These are phyloP conservation scores for Glossosoma conforme DNA, from an alignment of 1,140 invertebrate genomes.

Conservation along the genomic window DNA sequence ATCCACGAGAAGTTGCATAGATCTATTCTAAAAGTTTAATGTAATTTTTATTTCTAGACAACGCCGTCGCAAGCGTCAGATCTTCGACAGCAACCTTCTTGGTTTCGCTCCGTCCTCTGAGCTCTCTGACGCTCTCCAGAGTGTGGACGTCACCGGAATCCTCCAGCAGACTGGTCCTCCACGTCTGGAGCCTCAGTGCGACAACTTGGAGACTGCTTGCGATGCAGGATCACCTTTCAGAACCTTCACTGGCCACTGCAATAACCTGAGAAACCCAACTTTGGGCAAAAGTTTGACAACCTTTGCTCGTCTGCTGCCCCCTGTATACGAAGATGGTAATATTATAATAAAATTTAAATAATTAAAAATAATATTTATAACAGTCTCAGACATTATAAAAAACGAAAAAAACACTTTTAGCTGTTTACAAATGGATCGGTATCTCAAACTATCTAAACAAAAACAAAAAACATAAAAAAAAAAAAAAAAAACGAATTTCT, in stretches of 20 bases:
- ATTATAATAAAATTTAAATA: too few species aligned
- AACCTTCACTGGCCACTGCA: conserved; percentile 82
- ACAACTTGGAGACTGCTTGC: conserved; percentile 64
- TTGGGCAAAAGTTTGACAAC: conserved; percentile 81
- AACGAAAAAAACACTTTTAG: not conserved
- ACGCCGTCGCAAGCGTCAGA: conserved; percentile 61
- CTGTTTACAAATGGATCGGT: too few species aligned
- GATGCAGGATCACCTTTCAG: conserved; percentile 77
- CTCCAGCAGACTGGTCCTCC: conserved; percentile 45
- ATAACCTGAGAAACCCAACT: conserved; percentile 82
- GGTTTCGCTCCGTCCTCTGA: conserved; percentile 62
- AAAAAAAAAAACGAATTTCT: too few species aligned
- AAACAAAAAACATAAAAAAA: too few species aligned
- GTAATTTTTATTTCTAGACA: conserved; percentile 33
- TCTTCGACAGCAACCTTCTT: conserved; percentile 64
- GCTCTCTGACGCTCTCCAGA: conserved; percentile 66
- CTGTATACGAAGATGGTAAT: conserved; percentile 81
- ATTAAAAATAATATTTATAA: conserved; percentile 13
- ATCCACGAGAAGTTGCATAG: too few species aligned
- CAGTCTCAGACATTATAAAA: conserved; percentile 2
- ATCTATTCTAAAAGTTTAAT: not conserved
- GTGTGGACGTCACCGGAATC: conserved; percentile 64
- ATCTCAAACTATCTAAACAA: too few species aligned
- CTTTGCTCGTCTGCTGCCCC: conserved; percentile 78
- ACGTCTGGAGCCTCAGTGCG: conserved; percentile 54